A percentile compares a stretch with the other conserved stretches of the same genome.
Conservation (phyloP, 1,140 invertebrate species). For the Octopus sinensis region DNA sequence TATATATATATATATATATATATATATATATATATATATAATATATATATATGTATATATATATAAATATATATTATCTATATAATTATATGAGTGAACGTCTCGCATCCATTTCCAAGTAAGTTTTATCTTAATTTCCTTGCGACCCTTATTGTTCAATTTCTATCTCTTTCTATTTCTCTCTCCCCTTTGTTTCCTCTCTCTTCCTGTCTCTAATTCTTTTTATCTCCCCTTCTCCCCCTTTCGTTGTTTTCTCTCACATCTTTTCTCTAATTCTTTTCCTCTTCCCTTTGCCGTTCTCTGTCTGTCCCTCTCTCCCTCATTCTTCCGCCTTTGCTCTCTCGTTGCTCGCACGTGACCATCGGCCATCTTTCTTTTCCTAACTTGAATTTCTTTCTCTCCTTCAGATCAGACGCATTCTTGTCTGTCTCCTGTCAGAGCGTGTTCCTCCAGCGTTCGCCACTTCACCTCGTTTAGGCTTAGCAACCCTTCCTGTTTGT, state of each 20-base stretch:
- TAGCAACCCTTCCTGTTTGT: too few species aligned
- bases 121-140: background rate
- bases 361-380: too few species aligned
- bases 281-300: slow-evolving; percentile 4
- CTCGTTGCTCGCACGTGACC: too few species aligned
- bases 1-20: slow-evolving; percentile 2
- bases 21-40: background rate
- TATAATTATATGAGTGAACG: background rate
- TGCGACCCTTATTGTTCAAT: background rate
- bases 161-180: background rate
- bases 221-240: background rate
- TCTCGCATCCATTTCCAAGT: background rate
- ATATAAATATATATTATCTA: background rate
- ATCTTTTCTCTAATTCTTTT: too few species aligned
- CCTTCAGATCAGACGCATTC: too few species aligned
- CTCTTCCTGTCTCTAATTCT: background rate
- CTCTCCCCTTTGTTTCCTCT: background rate
- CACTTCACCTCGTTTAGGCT: too few species aligned
- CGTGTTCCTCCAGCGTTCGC: too few species aligned
- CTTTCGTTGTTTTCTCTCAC: too few species aligned
- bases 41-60: background rate
- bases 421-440: too few species aligned
- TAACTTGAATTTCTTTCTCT: too few species aligned
- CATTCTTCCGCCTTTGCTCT: background rate
- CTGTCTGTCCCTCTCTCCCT: background rate